These are phyloP conservation scores for Lycophotia porphyrea DNA, from an alignment of 2,888 invertebrate genomes.

Conservation along the genomic window DNA sequence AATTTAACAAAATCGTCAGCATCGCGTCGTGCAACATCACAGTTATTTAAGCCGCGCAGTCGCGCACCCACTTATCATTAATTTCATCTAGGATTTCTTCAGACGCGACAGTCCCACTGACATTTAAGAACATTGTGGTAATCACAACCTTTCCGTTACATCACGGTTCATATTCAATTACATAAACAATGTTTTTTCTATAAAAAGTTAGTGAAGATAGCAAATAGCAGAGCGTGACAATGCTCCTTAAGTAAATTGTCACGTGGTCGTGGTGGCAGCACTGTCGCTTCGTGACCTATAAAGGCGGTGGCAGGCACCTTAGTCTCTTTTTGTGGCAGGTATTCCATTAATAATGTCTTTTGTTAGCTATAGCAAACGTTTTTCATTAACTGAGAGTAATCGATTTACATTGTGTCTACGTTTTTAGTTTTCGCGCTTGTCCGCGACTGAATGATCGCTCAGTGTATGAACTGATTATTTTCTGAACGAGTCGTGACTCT, in stretches of 20 bases:
- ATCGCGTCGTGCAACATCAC: conserved; percentile 43
- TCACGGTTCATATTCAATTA: conserved; percentile 61
- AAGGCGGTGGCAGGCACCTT: conserved; percentile 77
- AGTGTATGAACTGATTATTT: conserved; percentile 48
- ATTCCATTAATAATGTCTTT: conserved; percentile 74
- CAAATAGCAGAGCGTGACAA: conserved; percentile 44
- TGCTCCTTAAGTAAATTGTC: conserved; percentile 54
- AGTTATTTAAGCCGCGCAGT: conserved; percentile 48
- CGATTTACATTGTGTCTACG: conserved; percentile 62
- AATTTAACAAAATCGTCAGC: too few relatives aligned
- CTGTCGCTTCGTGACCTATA: conserved; percentile 80
- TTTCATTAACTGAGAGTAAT: conserved; percentile 62
- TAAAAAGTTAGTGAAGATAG: conserved; percentile 22
- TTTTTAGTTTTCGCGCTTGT: conserved; percentile 51
- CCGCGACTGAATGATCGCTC: conserved; percentile 26
- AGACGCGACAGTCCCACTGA: conserved; percentile 71
- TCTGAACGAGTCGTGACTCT: conserved; percentile 52
- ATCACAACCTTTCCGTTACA: conserved; percentile 69
- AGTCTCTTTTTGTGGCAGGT: conserved; percentile 72
- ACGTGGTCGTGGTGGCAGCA: conserved; percentile 59
- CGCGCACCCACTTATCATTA: conserved; percentile 67
- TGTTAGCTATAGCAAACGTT: conserved; percentile 63
- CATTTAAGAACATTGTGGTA: conserved; percentile 74
- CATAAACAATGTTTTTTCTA: conserved; percentile 44
- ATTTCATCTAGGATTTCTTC: conserved; percentile 69